These are phyloP conservation scores for Oreotrochilus melanogaster DNA, from an alignment of 2,113 vertebrate genomes.

Conservation along the genomic window DNA sequence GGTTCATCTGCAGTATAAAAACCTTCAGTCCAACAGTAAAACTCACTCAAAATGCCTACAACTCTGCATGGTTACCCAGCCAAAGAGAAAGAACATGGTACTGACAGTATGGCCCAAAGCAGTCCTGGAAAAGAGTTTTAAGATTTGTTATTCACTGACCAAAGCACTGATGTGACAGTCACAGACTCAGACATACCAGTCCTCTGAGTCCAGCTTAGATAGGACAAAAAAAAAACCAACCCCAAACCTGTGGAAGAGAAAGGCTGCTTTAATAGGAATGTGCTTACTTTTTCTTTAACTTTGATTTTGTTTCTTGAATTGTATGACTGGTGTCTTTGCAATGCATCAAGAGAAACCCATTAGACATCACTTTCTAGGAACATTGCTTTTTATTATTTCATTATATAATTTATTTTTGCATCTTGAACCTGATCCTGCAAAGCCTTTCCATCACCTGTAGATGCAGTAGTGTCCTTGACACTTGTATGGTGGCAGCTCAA, in stretches of 20 bases:
- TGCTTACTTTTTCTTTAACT: neutral
- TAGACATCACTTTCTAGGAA: neutral
- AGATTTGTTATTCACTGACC: neutral
- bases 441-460: neutral
- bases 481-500: neutral
- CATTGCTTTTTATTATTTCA: neutral
- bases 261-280: neutral
- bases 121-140: neutral
- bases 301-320: neutral
- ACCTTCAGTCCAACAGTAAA: neutral
- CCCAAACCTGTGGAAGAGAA: neutral
- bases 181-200: neutral
- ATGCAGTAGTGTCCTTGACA: neutral
- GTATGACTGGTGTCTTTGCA: neutral
- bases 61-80: neutral
- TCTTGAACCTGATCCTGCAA: neutral
- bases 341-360: neutral
- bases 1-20: fast-evolving
- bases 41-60: fast-evolving
- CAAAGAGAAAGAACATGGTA: neutral
- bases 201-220: neutral
- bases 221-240: neutral
- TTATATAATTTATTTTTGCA: neutral
- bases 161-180: neutral
- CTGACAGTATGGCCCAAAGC: neutral